Percentiles rank a stretch among this genome's conserved stretches.
Evolutionary conservation across 1,140 invertebrate genomes (phyloP).

Genomic region (Polyergus mexicanus): DNA sequence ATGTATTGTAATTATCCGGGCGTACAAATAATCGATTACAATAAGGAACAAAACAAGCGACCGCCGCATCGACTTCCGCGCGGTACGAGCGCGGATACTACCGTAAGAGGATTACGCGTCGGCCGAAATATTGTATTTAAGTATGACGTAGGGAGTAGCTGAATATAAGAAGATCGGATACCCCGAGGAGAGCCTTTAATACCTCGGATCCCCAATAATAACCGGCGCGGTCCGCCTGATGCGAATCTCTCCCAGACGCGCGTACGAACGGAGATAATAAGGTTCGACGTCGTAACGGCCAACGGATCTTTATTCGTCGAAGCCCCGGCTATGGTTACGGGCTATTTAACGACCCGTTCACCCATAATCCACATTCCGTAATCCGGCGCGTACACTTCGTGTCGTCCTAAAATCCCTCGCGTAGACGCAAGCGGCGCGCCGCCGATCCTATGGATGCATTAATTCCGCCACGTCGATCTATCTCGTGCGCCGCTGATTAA

Average conservation of each 20-base stretch:
- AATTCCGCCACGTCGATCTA: conserved; percentile 60
- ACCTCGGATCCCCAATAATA: conserved; percentile 73
- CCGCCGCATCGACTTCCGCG: conserved; percentile 37
- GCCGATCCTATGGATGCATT: conserved; percentile 55
- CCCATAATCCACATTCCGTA: conserved; percentile 64
- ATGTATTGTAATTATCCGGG: conserved; percentile 32
- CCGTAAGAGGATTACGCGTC: conserved; percentile 71
- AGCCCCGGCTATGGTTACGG: conserved; percentile 66
- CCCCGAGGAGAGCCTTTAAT: conserved; percentile 65
- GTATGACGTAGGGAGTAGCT: conserved; percentile 62
- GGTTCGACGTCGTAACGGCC: conserved; percentile 64
- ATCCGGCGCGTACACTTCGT: conserved; percentile 73
- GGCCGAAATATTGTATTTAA: conserved; percentile 73
- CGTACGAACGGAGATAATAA: conserved; percentile 71
- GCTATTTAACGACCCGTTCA: conserved; percentile 78
- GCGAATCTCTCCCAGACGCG: not conserved
- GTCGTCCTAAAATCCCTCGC: conserved; percentile 27
- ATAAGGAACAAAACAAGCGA: conserved; percentile 66
- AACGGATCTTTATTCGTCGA: conserved; percentile 76
- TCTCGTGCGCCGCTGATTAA: conserved; percentile 64
- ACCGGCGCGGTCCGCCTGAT: conserved; percentile 39
- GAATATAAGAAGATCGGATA: conserved; percentile 74
- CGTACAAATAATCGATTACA: conserved; percentile 61
- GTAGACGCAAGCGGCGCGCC: conserved; percentile 52
- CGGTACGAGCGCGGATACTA: conserved; percentile 58